phyloP scores from a whole-genome alignment of 2,797 vertebrate species.

The Pantherophis vulpinus region DNA sequence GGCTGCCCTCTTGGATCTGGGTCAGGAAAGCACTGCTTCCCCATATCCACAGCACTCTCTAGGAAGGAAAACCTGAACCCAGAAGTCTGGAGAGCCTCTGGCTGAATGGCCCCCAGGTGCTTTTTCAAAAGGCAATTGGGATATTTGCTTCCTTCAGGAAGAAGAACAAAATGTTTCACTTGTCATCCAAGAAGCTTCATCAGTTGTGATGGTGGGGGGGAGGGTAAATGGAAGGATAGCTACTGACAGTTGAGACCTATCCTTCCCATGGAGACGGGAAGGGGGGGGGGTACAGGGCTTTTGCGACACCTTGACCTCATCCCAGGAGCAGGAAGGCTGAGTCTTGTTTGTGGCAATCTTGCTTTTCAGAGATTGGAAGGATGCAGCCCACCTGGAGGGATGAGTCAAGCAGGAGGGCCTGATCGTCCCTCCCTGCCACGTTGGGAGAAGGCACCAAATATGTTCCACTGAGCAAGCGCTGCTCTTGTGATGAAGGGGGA shows the following conservation, averaged over 20 bases:
- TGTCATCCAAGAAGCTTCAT: too few species aligned
- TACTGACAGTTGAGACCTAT: neutral
- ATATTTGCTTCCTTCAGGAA: too few species aligned
- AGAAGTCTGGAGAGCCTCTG: neutral
- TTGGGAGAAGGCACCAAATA: constrained; percentile 30
- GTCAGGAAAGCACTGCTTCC: neutral
- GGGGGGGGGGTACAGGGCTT: neutral
- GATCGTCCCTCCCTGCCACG: neutral
- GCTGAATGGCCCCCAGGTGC: neutral
- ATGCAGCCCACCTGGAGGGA: neutral
- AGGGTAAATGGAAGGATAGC: neutral
- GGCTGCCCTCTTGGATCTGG: neutral
- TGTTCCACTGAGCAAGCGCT: constrained; percentile 44
- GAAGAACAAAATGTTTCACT: neutral
- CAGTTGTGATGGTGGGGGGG: too few species aligned
- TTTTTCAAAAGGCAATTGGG: neutral
- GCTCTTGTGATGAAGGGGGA: constrained; percentile 57
- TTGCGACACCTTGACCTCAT: neutral
- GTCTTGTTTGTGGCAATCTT: neutral
- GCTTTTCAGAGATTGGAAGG: neutral
- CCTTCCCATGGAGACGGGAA: neutral
- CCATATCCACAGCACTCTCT: neutral
- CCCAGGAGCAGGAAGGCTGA: neutral
- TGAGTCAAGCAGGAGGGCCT: neutral
- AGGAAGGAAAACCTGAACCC: neutral